Base-by-base conservation (phyloP, 2,888 invertebrate genomes). In the Abrostola triplasia region DNA sequence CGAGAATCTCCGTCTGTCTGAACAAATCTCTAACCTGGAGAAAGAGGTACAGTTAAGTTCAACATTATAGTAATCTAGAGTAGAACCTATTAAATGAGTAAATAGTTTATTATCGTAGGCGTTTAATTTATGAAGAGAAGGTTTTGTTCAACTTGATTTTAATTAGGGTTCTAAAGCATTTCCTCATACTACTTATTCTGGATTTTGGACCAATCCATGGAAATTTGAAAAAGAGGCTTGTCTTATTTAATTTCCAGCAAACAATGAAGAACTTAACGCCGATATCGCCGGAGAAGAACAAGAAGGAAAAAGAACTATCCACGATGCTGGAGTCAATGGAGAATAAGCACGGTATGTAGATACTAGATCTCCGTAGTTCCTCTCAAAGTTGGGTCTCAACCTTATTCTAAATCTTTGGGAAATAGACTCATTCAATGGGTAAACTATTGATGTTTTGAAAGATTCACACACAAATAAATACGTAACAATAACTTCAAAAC, bases 321-420 rank as follows among this genome's bases (percentile, higher is more conserved):
- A 95, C 97, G 13, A 96, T 97, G 92, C 95, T 98, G 51, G 96
- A 96, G 71, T 96, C 97, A 59, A 96, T 98, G 95, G 98, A 98
- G 84, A 96, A 96, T 37, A 98, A 97, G 88, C 97, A 98, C 92
- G 97, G 98, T 98, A 95, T 95, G 96, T 92, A 50, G 13, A 54
- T 36, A 6, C 42, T 13, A 69, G 59, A 59, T 50, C 36, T 50
- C n/a, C 13, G 44, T 69, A 69, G 59, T 56, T 49, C 4, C 51
- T 66, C 41, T 50, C 35, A 62, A 54, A 54, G 60, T 63, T 73
- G 64, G 67, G 53, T 36, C 57, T 41, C 12, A 59, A 64, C 37
- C 49, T 42, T 60, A 73, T 51, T 64, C 56, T 51, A 62, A 57
- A 62, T 59, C 66, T 73, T 73, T 57, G 55, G 64, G 61, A 76